Evolutionary conservation across 2,797 vertebrate genomes (phyloP).

Genomic region (Rhinogobio ventralis): DNA sequence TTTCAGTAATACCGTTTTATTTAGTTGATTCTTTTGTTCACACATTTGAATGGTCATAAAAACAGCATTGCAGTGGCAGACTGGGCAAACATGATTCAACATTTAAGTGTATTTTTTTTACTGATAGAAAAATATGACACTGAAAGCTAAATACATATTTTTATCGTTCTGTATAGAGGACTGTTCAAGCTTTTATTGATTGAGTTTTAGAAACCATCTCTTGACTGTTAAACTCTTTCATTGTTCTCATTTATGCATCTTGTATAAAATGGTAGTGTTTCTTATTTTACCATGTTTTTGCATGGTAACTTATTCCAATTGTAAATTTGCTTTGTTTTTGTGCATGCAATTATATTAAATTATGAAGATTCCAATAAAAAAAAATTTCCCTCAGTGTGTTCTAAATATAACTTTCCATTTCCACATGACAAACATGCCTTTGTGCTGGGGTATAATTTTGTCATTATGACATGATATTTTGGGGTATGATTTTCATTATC

Average conservation of each 20-base stretch:
- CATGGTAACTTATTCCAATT: background rate
- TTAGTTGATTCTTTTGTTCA: background rate
- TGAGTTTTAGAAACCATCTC: no score
- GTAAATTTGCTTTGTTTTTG: conserved; percentile 8
- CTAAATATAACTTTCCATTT: background rate
- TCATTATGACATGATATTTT: background rate
- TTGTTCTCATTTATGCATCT: background rate
- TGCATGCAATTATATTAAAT: conserved; percentile 1
- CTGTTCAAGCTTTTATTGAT: background rate
- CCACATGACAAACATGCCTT: background rate
- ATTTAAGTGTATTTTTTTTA: background rate
- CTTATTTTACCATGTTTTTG: conserved; percentile 10
- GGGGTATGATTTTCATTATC: background rate
- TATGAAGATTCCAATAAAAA: conserved; percentile 13
- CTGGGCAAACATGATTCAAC: background rate
- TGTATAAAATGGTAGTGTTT: background rate
- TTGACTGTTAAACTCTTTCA: background rate
- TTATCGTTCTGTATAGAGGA: background rate
- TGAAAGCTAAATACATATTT: background rate
- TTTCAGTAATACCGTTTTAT: background rate
- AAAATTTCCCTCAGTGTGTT: background rate
- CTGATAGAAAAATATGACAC: background rate
- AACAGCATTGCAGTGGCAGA: conserved; percentile 5
- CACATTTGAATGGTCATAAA: background rate
- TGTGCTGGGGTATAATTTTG: background rate